phyloP scores from a whole-genome alignment of 1,140 invertebrate genomes.

The Manduca sexta region DNA sequence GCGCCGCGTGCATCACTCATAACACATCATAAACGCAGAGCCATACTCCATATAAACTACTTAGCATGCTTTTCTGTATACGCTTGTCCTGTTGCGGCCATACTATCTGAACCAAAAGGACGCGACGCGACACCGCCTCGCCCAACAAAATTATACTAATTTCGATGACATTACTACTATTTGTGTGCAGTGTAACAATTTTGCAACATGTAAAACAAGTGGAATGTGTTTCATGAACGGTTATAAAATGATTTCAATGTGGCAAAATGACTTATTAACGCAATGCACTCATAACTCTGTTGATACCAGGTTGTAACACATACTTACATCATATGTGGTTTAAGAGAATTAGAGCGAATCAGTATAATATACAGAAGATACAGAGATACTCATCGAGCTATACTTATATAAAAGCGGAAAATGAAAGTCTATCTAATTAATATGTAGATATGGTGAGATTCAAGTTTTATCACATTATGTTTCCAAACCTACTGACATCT shows the following conservation, averaged over 20 bases:
- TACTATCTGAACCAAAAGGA: no score
- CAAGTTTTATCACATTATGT: constrained; percentile 6
- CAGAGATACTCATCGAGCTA: no score
- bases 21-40: constrained; percentile 44
- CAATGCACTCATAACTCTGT: no score
- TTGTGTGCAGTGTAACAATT: no score
- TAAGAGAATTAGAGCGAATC: constrained; percentile 3
- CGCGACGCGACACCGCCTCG: no score
- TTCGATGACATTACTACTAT: no score
- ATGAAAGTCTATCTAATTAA: constrained; percentile 11
- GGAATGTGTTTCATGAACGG: no score
- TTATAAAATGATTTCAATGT: no score
- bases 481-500: constrained; percentile 4
- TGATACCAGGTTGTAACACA: background rate
- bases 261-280: no score
- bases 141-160: no score
- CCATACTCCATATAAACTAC: constrained; percentile 19
- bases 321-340: background rate
- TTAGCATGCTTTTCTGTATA: constrained; percentile 31
- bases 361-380: background rate
- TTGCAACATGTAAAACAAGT: no score
- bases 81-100: constrained; percentile 21
- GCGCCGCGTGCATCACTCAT: constrained; percentile 60
- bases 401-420: background rate
- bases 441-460: constrained; percentile 10